Percentiles rank a stretch among this genome's conserved stretches.
These are phyloP conservation scores for Enteromius treurensis DNA, from an alignment of 2,797 vertebrate genomes.

Conservation along the genomic window DNA sequence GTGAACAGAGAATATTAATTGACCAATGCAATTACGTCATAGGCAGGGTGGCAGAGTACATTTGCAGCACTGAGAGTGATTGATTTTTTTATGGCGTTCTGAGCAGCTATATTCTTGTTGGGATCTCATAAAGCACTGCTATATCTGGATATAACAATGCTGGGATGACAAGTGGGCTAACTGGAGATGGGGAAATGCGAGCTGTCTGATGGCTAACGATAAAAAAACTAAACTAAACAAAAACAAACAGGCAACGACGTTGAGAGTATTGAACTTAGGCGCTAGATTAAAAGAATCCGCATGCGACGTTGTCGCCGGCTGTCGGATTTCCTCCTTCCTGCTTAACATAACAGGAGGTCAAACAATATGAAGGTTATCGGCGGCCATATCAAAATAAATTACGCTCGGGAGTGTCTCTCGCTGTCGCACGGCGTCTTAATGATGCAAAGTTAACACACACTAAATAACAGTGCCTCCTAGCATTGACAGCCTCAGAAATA, in stretches of 20 bases:
- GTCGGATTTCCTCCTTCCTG: slow-evolving; percentile 67
- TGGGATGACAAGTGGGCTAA: slow-evolving; percentile 45
- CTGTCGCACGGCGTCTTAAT: slow-evolving; percentile 81
- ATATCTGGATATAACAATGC: slow-evolving; percentile 46
- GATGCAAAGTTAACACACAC: slow-evolving; percentile 85
- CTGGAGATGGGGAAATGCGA: slow-evolving; percentile 22
- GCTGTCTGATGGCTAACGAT: slow-evolving; percentile 35
- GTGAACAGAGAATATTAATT: slow-evolving; percentile 57
- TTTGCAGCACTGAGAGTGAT: slow-evolving; percentile 35
- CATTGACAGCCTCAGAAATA: slow-evolving; percentile 86
- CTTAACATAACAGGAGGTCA: slow-evolving; percentile 74
- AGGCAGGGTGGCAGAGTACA: neutral
- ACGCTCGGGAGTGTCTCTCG: slow-evolving; percentile 75
- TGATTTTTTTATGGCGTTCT: slow-evolving; percentile 53
- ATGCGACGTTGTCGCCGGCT: slow-evolving; percentile 70
- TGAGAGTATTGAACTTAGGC: slow-evolving; percentile 34
- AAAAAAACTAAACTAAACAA: slow-evolving; percentile 7
- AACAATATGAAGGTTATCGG: slow-evolving; percentile 78
- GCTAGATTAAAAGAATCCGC: slow-evolving; percentile 46
- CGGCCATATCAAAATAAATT: slow-evolving; percentile 79
- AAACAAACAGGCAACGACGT: slow-evolving; percentile 25
- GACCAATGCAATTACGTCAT: slow-evolving; percentile 52
- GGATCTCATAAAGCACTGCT: slow-evolving; percentile 45
- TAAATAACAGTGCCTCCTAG: slow-evolving; percentile 83
- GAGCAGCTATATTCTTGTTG: slow-evolving; percentile 37